These are phyloP conservation scores for Chromobotia macracanthus DNA, from an alignment of 2,797 vertebrate species.

Conservation along the genomic window DNA sequence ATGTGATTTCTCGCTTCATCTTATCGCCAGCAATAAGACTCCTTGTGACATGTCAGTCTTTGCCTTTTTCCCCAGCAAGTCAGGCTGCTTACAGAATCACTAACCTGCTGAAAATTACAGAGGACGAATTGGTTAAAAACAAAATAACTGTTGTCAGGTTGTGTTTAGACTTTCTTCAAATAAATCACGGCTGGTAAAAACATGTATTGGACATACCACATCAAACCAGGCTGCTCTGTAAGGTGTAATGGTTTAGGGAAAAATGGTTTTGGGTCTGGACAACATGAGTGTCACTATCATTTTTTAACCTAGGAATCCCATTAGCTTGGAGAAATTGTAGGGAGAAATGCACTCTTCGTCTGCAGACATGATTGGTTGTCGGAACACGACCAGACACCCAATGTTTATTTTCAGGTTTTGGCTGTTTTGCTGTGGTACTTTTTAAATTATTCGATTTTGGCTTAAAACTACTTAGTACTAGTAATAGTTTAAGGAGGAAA, in stretches of 20 bases:
- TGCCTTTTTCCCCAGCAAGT: not conserved
- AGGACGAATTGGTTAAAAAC: not conserved
- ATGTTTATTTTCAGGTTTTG: not conserved
- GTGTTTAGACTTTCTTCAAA: slow-evolving; percentile 37
- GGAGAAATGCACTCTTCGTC: slow-evolving; percentile 9
- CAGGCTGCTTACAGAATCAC: not conserved
- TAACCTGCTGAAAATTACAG: slow-evolving; percentile 22
- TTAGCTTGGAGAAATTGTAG: slow-evolving; percentile 26
- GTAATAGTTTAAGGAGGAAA: too few relatives aligned
- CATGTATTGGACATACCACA: not conserved
- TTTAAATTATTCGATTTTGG: too few relatives aligned
- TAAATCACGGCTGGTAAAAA: slow-evolving; percentile 2
- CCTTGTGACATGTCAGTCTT: slow-evolving; percentile 6
- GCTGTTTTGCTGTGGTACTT: not conserved
- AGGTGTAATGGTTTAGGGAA: slow-evolving; percentile 18
- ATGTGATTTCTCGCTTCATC: slow-evolving; percentile 58
- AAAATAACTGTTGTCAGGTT: slow-evolving; percentile 34
- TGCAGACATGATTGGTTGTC: not conserved
- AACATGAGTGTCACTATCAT: slow-evolving; percentile 24
- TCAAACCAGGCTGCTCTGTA: not conserved
- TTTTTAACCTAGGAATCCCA: slow-evolving; percentile 28
- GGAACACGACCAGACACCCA: not conserved
- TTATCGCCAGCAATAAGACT: slow-evolving; percentile 54
- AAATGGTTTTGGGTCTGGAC: slow-evolving; percentile 17
- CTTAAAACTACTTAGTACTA: too few relatives aligned